Evolutionary conservation across 30 jellyfish, hydroid and myxozoan genomes (phyloP).

Genomic region (Chironex yamaguchii): DNA sequence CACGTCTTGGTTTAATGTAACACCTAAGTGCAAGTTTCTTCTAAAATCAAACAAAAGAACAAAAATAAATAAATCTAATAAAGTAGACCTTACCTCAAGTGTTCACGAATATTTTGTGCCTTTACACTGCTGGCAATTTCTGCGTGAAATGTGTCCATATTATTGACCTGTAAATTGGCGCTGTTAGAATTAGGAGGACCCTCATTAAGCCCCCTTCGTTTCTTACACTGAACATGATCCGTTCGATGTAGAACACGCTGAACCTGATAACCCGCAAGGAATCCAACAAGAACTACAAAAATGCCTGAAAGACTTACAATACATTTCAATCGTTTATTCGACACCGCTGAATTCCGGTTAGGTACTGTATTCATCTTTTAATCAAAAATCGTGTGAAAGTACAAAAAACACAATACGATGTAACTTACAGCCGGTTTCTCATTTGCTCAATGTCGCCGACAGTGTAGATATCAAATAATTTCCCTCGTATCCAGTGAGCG

Average conservation of each 20-base stretch:
- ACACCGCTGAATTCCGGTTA: not conserved
- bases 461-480: too few species aligned
- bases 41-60: too few species aligned
- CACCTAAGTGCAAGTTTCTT: too few species aligned
- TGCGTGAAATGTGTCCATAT: not conserved
- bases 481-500: too few species aligned
- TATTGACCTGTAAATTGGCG: not conserved
- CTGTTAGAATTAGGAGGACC: not conserved
- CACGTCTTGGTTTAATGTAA: too few species aligned
- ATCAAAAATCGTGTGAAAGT: too few species aligned
- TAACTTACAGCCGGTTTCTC: too few species aligned
- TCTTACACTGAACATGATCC: not conserved
- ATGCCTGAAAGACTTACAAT: not conserved
- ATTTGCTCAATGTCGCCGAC: too few species aligned
- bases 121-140: not conserved
- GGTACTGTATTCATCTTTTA: too few species aligned
- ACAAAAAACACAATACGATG: too few species aligned
- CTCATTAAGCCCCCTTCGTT: not conserved
- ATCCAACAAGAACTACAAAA: not conserved
- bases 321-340: not conserved
- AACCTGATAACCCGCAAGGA: not conserved
- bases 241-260: not conserved
- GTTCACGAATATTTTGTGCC: not conserved
- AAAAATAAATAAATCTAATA: too few species aligned
- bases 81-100: not conserved